Conservation (phyloP, 2,888 invertebrate species). For the Empis livida region DNA sequence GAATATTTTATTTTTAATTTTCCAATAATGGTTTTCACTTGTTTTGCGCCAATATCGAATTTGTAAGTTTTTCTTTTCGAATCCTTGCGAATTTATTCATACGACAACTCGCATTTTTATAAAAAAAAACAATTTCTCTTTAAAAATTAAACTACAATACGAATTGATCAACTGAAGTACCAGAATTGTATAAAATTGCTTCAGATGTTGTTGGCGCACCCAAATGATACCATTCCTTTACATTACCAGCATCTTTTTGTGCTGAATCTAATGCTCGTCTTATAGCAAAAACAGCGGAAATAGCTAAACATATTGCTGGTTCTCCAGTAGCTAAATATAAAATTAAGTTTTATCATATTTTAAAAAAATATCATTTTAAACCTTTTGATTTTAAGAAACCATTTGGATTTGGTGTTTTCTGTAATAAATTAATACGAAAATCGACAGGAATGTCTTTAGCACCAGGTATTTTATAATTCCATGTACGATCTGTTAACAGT, state of each 20-base stretch:
- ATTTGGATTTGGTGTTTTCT: constrained; percentile 48
- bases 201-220: constrained; percentile 24
- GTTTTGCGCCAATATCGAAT: too few relatives aligned
- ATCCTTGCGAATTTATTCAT: too few relatives aligned
- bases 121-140: too few relatives aligned
- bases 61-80: too few relatives aligned
- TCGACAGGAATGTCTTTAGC: constrained; percentile 66
- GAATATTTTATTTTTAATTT: too few relatives aligned
- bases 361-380: constrained; percentile 18
- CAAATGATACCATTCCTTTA: constrained; percentile 33
- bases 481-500: constrained; percentile 54
- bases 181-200: constrained; percentile 20
- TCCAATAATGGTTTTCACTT: too few relatives aligned
- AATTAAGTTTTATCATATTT: not conserved
- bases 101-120: too few relatives aligned
- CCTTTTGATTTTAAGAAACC: constrained; percentile 66
- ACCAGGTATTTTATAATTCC: constrained; percentile 69
- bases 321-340: constrained; percentile 22
- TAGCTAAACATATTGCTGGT: constrained; percentile 22
- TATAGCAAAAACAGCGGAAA: constrained; percentile 36
- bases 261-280: constrained; percentile 41
- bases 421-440: constrained; percentile 54
- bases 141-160: too few relatives aligned
- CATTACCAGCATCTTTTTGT: constrained; percentile 36
- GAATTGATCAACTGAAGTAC: constrained; percentile 11